phyloP scores from a whole-genome alignment of 2,888 invertebrate genomes.

The Luperina testacea region DNA sequence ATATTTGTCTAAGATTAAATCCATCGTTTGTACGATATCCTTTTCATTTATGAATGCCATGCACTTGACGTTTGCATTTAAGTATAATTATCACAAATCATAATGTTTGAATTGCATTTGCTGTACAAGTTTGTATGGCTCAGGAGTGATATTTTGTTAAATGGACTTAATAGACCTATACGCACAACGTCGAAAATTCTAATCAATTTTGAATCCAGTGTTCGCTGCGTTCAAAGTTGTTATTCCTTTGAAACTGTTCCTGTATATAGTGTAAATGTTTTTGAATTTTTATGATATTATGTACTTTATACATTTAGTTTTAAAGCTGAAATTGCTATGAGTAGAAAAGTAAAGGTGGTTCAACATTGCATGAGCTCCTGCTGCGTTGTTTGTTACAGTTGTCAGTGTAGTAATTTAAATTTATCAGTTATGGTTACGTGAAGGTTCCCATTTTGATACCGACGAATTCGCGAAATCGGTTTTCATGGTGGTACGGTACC shows the following conservation, averaged over 20 bases:
- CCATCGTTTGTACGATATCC: slow-evolving; percentile 67
- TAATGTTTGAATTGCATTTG: slow-evolving; percentile 77
- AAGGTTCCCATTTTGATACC: slow-evolving; percentile 57
- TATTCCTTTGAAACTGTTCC: slow-evolving; percentile 7
- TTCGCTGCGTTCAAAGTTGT: slow-evolving; percentile 7
- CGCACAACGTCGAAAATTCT: not conserved
- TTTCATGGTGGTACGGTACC: slow-evolving; percentile 59
- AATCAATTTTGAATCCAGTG: slow-evolving; percentile 46
- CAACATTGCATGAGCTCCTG: slow-evolving; percentile 71
- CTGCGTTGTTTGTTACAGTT: slow-evolving; percentile 82
- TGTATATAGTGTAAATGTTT: slow-evolving; percentile 15
- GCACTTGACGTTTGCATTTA: slow-evolving; percentile 76
- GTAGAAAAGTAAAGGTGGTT: slow-evolving; percentile 49
- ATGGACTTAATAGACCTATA: slow-evolving; percentile 61
- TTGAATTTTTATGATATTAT: slow-evolving; percentile 23
- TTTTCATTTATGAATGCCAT: slow-evolving; percentile 72
- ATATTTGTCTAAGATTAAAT: slow-evolving; percentile 63
- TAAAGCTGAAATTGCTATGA: slow-evolving; percentile 48
- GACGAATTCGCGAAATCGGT: slow-evolving; percentile 49
- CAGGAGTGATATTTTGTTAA: slow-evolving; percentile 71
- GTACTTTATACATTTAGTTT: slow-evolving; percentile 25
- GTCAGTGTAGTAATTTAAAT: slow-evolving; percentile 79
- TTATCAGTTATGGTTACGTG: slow-evolving; percentile 72
- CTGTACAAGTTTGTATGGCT: slow-evolving; percentile 68
- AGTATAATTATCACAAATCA: slow-evolving; percentile 84